phyloP scores from a whole-genome alignment of 2,797 vertebrate species.

The Enteromius unitaeniatus region DNA sequence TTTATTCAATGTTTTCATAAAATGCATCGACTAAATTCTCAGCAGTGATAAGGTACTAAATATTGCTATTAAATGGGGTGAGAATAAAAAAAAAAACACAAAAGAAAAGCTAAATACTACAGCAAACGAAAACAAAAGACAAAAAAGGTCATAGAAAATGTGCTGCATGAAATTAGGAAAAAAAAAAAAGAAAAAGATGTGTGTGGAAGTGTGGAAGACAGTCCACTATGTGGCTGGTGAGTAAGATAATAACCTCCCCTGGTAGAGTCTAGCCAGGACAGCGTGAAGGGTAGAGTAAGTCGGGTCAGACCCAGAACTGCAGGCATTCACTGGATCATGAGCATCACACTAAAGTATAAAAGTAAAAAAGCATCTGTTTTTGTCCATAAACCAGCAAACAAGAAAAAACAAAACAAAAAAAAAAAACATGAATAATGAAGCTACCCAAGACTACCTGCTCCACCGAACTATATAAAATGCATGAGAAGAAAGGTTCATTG shows the following conservation, averaged over 20 bases:
- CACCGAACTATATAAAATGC: neutral
- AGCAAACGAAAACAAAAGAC: neutral
- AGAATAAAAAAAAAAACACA: neutral
- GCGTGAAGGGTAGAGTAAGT: constrained; percentile 26
- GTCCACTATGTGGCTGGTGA: constrained; percentile 41
- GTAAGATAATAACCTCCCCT: constrained; percentile 60
- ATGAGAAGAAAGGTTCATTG: neutral
- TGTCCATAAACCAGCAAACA: neutral
- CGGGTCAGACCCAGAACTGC: constrained; percentile 25
- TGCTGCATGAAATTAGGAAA: neutral
- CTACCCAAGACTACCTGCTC: neutral
- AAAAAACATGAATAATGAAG: neutral
- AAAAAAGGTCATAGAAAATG: neutral
- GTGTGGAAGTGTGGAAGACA: constrained; percentile 16
- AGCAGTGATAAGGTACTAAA: neutral
- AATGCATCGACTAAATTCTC: neutral
- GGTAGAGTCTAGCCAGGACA: constrained; percentile 50
- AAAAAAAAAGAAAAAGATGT: neutral
- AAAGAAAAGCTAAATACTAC: neutral
- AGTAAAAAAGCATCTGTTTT: neutral
- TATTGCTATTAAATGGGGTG: neutral
- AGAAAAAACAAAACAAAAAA: constrained; percentile 18
- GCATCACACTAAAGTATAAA: neutral
- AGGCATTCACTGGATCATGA: constrained; percentile 19
- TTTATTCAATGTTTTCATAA: neutral